Evolutionary conservation across 2,797 vertebrate species (phyloP).

Genomic region (Pseudochirops corinnae): DNA sequence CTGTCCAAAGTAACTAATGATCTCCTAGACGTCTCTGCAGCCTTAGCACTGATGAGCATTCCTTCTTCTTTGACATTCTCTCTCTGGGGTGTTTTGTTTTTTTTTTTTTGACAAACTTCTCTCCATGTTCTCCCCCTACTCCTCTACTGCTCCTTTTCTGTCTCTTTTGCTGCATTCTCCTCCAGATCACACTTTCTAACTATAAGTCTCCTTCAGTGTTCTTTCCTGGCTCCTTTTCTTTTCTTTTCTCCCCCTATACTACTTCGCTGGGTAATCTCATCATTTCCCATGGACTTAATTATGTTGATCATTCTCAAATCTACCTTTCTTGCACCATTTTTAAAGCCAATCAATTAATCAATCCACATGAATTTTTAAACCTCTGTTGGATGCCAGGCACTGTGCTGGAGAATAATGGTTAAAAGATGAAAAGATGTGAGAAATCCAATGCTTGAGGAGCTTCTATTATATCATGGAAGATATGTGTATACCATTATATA

Average conservation of each 20-base stretch:
- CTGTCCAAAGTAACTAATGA: not conserved
- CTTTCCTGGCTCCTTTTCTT: not conserved
- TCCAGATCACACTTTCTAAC: not conserved
- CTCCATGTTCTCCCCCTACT: not conserved
- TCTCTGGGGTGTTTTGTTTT: not conserved
- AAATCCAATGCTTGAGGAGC: not conserved
- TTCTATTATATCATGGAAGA: not conserved
- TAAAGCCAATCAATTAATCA: too few relatives aligned
- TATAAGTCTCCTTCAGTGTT: not conserved
- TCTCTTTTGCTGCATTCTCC: not conserved
- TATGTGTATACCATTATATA: not conserved
- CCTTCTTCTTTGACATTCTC: not conserved
- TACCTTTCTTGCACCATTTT: not conserved
- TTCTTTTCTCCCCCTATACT: not conserved
- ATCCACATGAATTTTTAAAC: not conserved
- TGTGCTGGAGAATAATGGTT: not conserved
- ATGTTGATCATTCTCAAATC: not conserved
- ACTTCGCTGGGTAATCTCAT: not conserved
- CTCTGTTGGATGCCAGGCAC: not conserved
- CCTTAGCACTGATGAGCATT: not conserved
- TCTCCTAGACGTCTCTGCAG: not conserved
- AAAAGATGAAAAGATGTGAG: not conserved
- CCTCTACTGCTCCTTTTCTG: not conserved
- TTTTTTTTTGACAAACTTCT: not conserved
- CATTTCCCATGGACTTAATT: not conserved